Base-by-base conservation (phyloP, 2,888 invertebrate species). In the Drosophila prostipennis region DNA sequence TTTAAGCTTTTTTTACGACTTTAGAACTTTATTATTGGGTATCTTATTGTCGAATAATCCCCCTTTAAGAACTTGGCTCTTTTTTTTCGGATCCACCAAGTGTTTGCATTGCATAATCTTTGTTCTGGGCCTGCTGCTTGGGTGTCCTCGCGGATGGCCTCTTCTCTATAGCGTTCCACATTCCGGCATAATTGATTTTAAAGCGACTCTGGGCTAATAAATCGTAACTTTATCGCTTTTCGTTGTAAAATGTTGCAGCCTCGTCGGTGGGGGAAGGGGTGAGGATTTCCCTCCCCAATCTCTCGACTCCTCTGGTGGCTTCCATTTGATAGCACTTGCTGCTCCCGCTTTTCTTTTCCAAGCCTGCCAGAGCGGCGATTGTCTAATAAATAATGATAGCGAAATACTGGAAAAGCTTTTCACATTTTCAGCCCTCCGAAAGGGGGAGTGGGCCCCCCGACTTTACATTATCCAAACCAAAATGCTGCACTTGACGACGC, bases 121-220 rank as follows among this genome's bases (percentile, higher is more conserved):
- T 60, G 54, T 52, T 69, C 40, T 40, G 53, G 72, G 72, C 59
- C 45, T 49, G 49, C 59, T 45, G 78, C 84, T 78, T 84, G 87
- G 85, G 82, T 87, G 85, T 87, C 69, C 69, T 48, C 70, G 43
- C 43, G 45, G 49, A 56, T 63, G 46, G 51, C 58, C 69, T 39
- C 53, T 69, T 69, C 79, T 69, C 74, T 77, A 81, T 77, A 81
- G 77, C 87, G 90, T 89, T 90, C 90, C 89, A 89, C 90, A 90
- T 90, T 90, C 90, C 90, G 83, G 88, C 87, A 89, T 90, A 90
- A 90, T 90, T 90, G 90, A 90, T 90, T 90, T 90, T 90, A 90
- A 71, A 90, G 89, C 89, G 79, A 76, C 78, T 82, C 82, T 87
- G 52, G 79, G 85, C 90, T 90, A 90, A 90, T 90, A 90, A 90